Base-by-base conservation (phyloP, 2,888 invertebrate species). In the Drosophila paramelanica region DNA sequence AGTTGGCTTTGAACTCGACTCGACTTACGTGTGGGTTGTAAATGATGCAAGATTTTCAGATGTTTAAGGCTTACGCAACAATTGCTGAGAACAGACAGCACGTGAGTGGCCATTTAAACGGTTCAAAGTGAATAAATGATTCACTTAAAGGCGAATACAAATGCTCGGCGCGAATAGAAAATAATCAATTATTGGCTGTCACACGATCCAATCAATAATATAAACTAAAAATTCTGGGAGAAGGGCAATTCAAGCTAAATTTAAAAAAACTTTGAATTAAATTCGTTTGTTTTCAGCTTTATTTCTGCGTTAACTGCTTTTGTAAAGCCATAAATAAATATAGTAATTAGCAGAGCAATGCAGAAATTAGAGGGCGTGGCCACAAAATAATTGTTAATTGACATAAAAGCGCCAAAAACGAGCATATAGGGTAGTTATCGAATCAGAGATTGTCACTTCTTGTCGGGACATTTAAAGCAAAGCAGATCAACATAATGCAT, bases 151-250 rank as follows among this genome's bases (percentile, higher is more conserved):
- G 53, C 45, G 82, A 52, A 67, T 69, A 17, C 71, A 74, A 85
- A 67, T 71, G 62, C 31, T 43, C 41, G 59, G 46, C 57, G 59
- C 45, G 23, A 61, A 61, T 53, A 47, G 41, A 79, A 77, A 56
- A 61, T 77, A 59, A 77, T 82, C 66, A 86, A 82, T 85, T 79
- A 76, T 62, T 50, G 55, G 7, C 62, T 76, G 86, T 68, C 76
- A 67, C 47, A 59, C 67, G 62, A 62, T 45, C 41, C 67, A 72
- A 84, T 85, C 72, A 65, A 74, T 61, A 55, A 45, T 39, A 64
- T 10, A 6, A 13, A 8, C 17, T 31, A 39, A 27, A 31, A 42
- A 36, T 8, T 1, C 27, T 31, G 27, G 27, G 55, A 23, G 46
- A 8, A 33, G 10, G n/a, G n/a, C 58, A n/a, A 23, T 10, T 5